A percentile compares a stretch with the other conserved stretches of the same genome.
These are phyloP conservation scores for Halcyon senegalensis DNA, from an alignment of 2,113 vertebrate species.

Conservation along the genomic window DNA sequence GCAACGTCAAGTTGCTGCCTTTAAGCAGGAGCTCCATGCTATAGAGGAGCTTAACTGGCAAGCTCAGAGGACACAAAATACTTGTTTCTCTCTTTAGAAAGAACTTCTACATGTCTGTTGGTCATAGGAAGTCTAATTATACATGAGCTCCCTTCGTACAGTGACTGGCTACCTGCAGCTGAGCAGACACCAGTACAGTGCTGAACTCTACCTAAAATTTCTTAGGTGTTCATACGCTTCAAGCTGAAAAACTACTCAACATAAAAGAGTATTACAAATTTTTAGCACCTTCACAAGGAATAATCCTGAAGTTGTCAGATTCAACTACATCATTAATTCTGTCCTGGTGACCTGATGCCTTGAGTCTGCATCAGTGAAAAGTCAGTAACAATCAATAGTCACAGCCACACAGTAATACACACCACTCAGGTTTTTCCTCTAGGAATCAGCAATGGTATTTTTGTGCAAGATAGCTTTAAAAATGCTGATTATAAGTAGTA, in stretches of 20 bases:
- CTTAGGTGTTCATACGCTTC: background rate
- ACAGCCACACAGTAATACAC: background rate
- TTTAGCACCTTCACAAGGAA: background rate
- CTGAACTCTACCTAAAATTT: background rate
- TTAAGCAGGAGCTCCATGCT: background rate
- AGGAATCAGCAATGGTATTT: background rate
- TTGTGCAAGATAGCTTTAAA: background rate
- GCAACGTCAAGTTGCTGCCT: background rate
- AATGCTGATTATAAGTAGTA: constrained; percentile 32
- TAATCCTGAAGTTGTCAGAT: background rate
- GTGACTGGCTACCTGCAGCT: background rate
- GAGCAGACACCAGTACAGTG: background rate
- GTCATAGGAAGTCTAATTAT: background rate
- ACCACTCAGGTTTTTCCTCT: background rate
- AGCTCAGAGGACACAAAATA: background rate
- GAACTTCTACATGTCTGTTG: background rate
- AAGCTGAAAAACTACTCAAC: background rate
- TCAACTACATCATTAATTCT: background rate
- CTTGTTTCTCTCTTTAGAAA: background rate
- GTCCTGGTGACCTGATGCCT: background rate
- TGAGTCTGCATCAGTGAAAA: background rate
- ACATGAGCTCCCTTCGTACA: background rate
- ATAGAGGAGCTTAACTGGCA: background rate
- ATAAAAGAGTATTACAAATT: background rate
- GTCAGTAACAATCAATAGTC: background rate